A percentile compares a stretch with the other conserved stretches of the same genome.
phyloP scores from a whole-genome alignment of 1,140 invertebrate species.

The Dicyema japonicum region DNA sequence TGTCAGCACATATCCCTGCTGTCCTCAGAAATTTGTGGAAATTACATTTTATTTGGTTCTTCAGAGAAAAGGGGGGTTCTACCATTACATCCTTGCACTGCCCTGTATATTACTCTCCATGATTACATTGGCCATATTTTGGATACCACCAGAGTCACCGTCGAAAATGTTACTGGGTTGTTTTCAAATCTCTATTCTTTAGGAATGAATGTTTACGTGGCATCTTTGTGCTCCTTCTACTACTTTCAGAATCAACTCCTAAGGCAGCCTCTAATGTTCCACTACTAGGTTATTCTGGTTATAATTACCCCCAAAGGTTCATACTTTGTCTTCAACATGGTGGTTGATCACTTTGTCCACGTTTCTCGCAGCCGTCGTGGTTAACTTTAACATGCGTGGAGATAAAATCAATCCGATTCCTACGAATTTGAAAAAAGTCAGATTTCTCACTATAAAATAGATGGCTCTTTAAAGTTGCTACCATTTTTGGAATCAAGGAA shows the following conservation, averaged over 20 bases:
- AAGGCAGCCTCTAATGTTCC: conserved; percentile 4
- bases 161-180: conserved; percentile 6
- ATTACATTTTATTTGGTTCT: conserved; percentile 4
- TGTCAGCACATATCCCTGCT: conserved; percentile 2
- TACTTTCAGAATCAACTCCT: conserved; percentile 5
- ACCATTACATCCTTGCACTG: conserved; percentile 6
- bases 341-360: conserved; percentile 7
- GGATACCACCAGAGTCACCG: conserved; percentile 7
- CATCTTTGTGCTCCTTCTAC: conserved; percentile 6
- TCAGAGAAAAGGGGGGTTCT: conserved; percentile 5
- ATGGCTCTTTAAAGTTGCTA: no score
- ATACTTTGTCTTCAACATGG: conserved; percentile 7
- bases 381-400: conserved; percentile 6
- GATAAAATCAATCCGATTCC: no score
- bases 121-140: conserved; percentile 7
- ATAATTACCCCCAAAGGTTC: conserved; percentile 5
- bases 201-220: conserved; percentile 7
- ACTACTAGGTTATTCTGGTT: conserved; percentile 4
- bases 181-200: no score
- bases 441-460: no score
- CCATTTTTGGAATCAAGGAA: no score
- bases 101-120: conserved; percentile 6
- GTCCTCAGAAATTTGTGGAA: conserved; percentile 3
- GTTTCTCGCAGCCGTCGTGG: conserved; percentile 6
- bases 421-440: no score